Conservation (phyloP, 2,797 vertebrate genomes). For the Uromys caudimaculatus region DNA sequence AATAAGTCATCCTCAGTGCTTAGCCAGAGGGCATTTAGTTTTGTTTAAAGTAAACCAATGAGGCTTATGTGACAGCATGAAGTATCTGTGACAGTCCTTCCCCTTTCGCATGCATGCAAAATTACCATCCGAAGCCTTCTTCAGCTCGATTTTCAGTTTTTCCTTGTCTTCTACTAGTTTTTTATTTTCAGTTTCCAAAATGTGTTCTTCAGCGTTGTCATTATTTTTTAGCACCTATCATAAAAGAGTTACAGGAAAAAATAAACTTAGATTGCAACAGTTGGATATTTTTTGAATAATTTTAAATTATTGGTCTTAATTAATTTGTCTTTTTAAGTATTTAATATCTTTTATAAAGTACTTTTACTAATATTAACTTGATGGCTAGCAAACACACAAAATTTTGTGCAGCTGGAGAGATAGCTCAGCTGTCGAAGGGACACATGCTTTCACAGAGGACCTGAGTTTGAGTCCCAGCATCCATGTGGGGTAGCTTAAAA, state of each 20-base stretch:
- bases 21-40: slow-evolving; percentile 66
- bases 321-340: slow-evolving; percentile 46
- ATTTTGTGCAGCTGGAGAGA: not conserved
- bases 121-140: slow-evolving; percentile 91
- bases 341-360: slow-evolving; percentile 45
- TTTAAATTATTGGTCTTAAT: slow-evolving; percentile 49
- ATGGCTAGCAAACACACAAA: slow-evolving; percentile 2
- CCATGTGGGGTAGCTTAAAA: not conserved
- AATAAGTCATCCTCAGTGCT: slow-evolving; percentile 72
- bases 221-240: slow-evolving; percentile 83
- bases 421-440: not conserved
- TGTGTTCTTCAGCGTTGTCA: slow-evolving; percentile 71
- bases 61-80: slow-evolving; percentile 53
- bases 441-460: not conserved
- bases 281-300: not conserved
- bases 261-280: slow-evolving; percentile 34
- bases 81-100: slow-evolving; percentile 34
- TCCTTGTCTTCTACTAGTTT: slow-evolving; percentile 89
- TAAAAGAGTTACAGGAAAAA: slow-evolving; percentile 63
- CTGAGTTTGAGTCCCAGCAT: not conserved
- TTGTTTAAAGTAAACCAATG: slow-evolving; percentile 79
- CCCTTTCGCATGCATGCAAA: slow-evolving; percentile 64
- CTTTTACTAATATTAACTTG: slow-evolving; percentile 52
- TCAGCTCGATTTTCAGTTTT: slow-evolving; percentile 90
- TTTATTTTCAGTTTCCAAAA: slow-evolving; percentile 84